Evolutionary conservation across 2,797 vertebrate genomes (phyloP).

Genomic region (Gymnothorax reevesii): DNA sequence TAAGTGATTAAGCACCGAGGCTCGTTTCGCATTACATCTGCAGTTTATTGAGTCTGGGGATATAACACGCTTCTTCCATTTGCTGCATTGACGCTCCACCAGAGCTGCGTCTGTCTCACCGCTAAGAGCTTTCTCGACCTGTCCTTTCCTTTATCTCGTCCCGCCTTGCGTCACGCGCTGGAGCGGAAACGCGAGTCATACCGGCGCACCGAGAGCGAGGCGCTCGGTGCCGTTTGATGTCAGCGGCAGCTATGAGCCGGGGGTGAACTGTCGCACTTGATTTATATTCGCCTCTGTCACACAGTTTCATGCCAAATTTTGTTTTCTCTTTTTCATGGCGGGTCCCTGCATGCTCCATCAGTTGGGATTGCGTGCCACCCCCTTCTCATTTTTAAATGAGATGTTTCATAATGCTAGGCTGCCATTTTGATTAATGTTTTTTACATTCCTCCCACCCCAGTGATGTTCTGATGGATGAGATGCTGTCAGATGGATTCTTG

Average conservation of each 20-base stretch:
- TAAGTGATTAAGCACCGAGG: too few relatives aligned
- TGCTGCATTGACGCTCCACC: neutral
- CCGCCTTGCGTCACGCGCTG: neutral
- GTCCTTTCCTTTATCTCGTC: neutral
- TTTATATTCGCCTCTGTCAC: neutral
- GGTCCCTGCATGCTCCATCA: neutral
- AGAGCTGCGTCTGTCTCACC: neutral
- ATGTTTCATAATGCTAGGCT: neutral
- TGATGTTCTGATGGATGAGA: conserved; percentile 63
- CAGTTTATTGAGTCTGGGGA: neutral
- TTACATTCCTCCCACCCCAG: conserved; percentile 49
- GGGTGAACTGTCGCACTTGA: neutral
- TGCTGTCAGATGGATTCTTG: conserved; percentile 77
- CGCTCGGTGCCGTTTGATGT: neutral
- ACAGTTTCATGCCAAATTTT: neutral
- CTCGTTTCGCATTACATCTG: neutral
- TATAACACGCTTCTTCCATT: neutral
- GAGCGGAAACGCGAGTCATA: neutral
- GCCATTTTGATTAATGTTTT: neutral
- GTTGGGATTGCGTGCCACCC: neutral
- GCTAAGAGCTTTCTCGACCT: neutral
- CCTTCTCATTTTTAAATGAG: neutral
- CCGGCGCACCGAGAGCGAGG: neutral
- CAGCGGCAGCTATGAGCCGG: neutral
- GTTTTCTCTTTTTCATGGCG: neutral